Conservation (phyloP, 2,888 invertebrate genomes). For the Myopa testacea region DNA sequence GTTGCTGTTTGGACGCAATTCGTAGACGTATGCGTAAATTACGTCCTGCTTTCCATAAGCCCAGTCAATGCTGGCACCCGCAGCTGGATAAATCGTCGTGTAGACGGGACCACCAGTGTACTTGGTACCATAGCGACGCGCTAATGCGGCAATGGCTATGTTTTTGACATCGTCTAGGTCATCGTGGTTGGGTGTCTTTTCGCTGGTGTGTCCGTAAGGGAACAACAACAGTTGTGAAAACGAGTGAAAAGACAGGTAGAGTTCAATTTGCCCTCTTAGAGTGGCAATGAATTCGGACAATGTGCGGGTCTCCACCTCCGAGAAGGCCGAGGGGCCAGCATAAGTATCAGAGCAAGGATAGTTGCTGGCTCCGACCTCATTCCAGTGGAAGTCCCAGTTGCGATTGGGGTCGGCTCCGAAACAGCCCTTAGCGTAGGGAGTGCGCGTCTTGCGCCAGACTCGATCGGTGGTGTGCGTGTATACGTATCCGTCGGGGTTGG, state of each 20-base stretch:
- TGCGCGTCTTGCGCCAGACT: conserved; percentile 77
- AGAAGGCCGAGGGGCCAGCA: conserved; percentile 77
- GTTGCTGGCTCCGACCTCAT: conserved; percentile 72
- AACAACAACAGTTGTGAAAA: conserved; percentile 77
- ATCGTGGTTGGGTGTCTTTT: conserved; percentile 70
- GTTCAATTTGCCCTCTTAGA: conserved; percentile 70
- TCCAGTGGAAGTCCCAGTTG: conserved; percentile 81
- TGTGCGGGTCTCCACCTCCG: conserved; percentile 75
- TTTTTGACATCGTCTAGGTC: conserved; percentile 67
- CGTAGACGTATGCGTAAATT: conserved; percentile 74
- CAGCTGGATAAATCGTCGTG: conserved; percentile 70
- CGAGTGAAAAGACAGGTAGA: conserved; percentile 81
- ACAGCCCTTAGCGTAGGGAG: conserved; percentile 69
- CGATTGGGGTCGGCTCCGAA: conserved; percentile 82
- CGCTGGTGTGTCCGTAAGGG: conserved; percentile 73
- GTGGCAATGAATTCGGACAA: conserved; percentile 71
- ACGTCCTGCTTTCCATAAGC: conserved; percentile 72
- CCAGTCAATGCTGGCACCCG: conserved; percentile 76
- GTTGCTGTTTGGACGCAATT: conserved; percentile 69
- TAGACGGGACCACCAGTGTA: conserved; percentile 69
- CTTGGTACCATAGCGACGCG: conserved; percentile 64
- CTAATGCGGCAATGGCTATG: conserved; percentile 57
- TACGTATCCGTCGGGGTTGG: conserved; percentile 83
- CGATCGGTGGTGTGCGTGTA: conserved; percentile 72
- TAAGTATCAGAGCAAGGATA: conserved; percentile 74